Evolutionary conservation across 1,140 invertebrate species (phyloP), one percentile per base, ranked within the genome.

Genomic region (Atta colombica): DNA sequence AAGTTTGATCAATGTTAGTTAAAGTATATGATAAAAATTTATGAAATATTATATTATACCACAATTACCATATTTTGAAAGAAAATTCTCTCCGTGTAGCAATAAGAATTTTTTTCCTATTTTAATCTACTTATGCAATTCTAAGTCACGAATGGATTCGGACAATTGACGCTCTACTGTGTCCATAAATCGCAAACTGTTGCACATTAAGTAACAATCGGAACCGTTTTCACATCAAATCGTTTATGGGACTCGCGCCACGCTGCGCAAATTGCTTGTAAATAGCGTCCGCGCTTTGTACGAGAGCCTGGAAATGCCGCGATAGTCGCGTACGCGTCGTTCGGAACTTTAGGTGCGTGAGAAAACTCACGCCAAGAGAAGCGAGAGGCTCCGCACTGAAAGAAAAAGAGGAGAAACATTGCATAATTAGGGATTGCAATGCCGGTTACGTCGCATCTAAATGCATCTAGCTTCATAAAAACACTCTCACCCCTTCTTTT

Each of bases 351-450:
- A 74, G 90, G 85, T 92, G 92, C 92, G 92, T 93, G 92, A 93
- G 92, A 93, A 93, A 92, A 89, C 85, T 88, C 84, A 86, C 80
- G 81, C 88, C 87, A 75, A 77, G 66, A 53, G 63, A 61, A 74
- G 86, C 53, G 81, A 61, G 81, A 72, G 61, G 71, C 39, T 49
- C 28, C 25, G 58, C 21, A 25, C 28, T 77, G 74, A 63, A 85
- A 74, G 65, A 53, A 82, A 69, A 78, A 72, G 84, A 86, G 85
- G 87, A 90, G 87, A 78, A 92, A 88, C 72, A 89, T 93, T 93
- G 92, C 92, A 92, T 93, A 93, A 93, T 93, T 93, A 92, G 68
- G 90, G 90, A 93, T 92, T 92, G 92, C 91, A 88, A 93, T 93
- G 90, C 65, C 77, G 63, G 89, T 90, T 90, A 88, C 89, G 65